phyloP scores from a whole-genome alignment of 2,113 vertebrate genomes.

The Entosphenus tridentatus region DNA sequence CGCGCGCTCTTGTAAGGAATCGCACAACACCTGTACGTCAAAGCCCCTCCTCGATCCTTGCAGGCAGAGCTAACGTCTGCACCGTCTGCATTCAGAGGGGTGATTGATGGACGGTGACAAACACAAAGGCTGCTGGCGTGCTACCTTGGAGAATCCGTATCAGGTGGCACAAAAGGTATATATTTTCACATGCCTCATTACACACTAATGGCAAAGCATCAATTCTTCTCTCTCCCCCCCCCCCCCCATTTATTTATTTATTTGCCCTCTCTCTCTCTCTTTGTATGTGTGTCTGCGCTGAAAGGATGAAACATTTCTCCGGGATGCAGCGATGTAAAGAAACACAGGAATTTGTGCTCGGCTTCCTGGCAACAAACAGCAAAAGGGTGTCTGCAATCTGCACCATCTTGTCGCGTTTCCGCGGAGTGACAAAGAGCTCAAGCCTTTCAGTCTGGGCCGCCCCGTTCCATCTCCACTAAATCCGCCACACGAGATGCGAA shows the following conservation, averaged over 20 bases:
- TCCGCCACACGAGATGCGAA: too few relatives aligned
- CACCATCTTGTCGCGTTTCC: conserved; percentile 4
- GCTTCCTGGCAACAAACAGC: background rate
- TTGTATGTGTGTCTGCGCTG: background rate
- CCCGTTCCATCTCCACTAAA: too few relatives aligned
- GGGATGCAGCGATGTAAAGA: conserved; percentile 4
- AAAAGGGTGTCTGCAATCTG: conserved; percentile 2
- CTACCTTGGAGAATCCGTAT: conserved; percentile 4
- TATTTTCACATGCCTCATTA: conserved; percentile 6
- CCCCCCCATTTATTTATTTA: too few relatives aligned
- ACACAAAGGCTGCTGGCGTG: conserved; percentile 3
- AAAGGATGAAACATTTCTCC: conserved; percentile 5
- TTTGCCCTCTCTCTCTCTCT: too few relatives aligned
- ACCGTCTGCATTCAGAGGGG: background rate
- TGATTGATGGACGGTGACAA: conserved; percentile 6
- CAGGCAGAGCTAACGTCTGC: background rate
- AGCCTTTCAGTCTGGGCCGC: too few relatives aligned
- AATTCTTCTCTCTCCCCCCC: background rate
- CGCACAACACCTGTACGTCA: background rate
- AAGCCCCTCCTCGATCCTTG: conserved; percentile 1
- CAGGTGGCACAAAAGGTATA: conserved; percentile 5
- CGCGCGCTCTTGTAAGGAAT: background rate
- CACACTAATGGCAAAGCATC: conserved; percentile 2
- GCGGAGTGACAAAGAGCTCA: background rate
- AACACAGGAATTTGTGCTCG: conserved; percentile 4